These are phyloP conservation scores for Girardinus metallicus DNA, from an alignment of 2,797 vertebrate species.

Conservation along the genomic window DNA sequence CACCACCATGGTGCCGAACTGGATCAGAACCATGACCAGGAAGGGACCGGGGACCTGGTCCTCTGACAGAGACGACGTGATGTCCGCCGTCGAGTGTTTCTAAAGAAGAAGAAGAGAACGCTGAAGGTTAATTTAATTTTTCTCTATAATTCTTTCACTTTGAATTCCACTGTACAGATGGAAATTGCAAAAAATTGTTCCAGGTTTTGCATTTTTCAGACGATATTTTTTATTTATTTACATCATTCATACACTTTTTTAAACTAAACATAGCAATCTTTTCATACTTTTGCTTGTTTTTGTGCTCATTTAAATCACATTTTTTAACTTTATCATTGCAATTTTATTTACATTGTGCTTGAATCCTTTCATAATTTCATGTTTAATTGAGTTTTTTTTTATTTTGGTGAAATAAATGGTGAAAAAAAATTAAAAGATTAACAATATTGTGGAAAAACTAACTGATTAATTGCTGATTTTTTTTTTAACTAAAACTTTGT, in stretches of 20 bases:
- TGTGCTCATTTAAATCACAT: background rate
- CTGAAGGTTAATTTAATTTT: background rate
- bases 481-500: too few relatives aligned
- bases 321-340: background rate
- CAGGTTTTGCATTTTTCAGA: background rate
- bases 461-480: background rate
- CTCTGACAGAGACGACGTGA: conserved; percentile 95
- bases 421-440: too few relatives aligned
- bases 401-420: background rate
- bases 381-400: background rate
- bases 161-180: background rate
- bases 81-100: conserved; percentile 97
- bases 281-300: background rate
- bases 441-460: background rate
- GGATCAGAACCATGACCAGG: conserved; percentile 98
- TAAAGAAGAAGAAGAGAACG: conserved; percentile 46
- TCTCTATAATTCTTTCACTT: too few relatives aligned
- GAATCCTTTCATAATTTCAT: background rate
- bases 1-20: conserved; percentile 98
- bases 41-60: conserved; percentile 97
- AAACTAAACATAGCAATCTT: background rate
- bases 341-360: background rate
- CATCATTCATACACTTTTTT: background rate
- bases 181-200: background rate
- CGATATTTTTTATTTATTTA: background rate